Evolutionary conservation across 2,797 vertebrate genomes (phyloP), one percentile per base, ranked within the genome.

Genomic region (Anguilla obscura): DNA sequence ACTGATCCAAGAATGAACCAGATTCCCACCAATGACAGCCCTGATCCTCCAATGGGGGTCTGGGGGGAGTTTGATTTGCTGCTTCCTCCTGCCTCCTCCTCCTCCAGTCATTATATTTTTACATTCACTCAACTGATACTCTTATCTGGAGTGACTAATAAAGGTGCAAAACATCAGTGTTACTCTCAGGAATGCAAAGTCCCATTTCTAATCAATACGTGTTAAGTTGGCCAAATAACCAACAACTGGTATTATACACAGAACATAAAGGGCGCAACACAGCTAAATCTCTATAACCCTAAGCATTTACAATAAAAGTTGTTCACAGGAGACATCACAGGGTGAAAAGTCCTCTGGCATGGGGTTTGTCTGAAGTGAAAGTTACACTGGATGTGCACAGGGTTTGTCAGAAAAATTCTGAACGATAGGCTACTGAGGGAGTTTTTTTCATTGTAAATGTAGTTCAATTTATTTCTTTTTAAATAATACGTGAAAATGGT

Each of bases 1-100:
- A 95, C 93, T 94, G 93, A 95, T 95, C 90, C 86, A 40, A 76
- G 92, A 94, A 94, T 93, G 93, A 93, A 93, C 94, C 93, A 91
- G 90, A 93, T 95, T 94, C 95, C 95, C 94, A 92, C 91, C 91
- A 92, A 92, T 91, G 94, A 94, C 93, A 92, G 92, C 89, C 91
- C 90, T 91, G 89, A 90, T 93, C 92, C 93, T 90, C 86, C 91
- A 90, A 91, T 90, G 79, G 71, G 91, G 91, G 92, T 90, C 10
- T 83, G 92, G 93, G 93, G 90, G 91, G 56, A 58, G 93, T 94
- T 93, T 95, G 94, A 95, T 96, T 95, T 94, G 90, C 86, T 92
- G 90, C 90, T 89, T 92, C 80, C 74, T 58, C 74, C 54, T 56
- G 90, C 86, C 92, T 90, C 90, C 89, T 92, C 80, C 74, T 58